Conservation (phyloP, 23 tunicate genomes). For the Halocynthia aurantium region DNA sequence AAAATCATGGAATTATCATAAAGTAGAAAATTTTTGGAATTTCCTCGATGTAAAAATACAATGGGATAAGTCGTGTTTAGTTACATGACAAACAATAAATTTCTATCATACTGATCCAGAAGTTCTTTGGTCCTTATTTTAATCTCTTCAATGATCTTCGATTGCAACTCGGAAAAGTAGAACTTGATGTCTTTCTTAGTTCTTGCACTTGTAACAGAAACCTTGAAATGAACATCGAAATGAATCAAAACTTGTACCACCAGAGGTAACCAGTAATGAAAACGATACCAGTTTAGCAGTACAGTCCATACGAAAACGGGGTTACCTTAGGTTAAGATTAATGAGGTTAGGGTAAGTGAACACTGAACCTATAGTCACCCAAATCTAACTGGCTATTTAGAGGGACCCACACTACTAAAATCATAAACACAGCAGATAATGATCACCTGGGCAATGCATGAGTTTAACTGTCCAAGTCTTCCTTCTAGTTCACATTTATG, state of each 20-base stretch:
- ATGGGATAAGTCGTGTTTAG: neutral
- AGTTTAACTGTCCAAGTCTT: conserved; percentile 34
- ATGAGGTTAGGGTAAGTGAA: too few species aligned
- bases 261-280: neutral
- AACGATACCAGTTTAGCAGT: neutral
- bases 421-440: neutral
- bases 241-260: too few species aligned
- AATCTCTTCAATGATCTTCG: conserved; percentile 32
- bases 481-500: conserved; percentile 91
- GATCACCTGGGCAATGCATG: conserved; percentile 58
- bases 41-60: neutral
- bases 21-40: neutral
- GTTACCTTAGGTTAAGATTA: too few species aligned
- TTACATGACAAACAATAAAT: neutral
- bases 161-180: conserved; percentile 46
- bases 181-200: conserved; percentile 45
- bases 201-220: conserved; percentile 32
- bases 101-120: conserved; percentile 8
- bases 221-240: neutral
- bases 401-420: neutral
- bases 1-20: neutral
- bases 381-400: too few species aligned
- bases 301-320: neutral
- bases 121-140: conserved; percentile 11
- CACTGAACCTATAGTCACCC: too few species aligned